Base-by-base conservation (phyloP, 1,140 invertebrate genomes). In the Ostrea denselamellosa region DNA sequence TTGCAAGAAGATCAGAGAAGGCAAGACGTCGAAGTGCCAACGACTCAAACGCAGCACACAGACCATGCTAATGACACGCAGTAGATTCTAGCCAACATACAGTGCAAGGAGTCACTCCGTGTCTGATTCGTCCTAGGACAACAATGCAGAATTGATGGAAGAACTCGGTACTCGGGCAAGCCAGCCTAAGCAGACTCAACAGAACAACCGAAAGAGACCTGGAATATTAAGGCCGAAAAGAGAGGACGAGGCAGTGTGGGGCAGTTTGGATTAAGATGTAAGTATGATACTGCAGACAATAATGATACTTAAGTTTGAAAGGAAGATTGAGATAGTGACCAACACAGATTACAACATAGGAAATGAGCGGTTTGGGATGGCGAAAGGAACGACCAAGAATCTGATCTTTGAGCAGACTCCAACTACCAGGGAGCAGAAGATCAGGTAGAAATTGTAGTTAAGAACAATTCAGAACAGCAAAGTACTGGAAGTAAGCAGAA, bases 21-120 rank as follows among this genome's bases (percentile, higher is more conserved):
- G 54, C 54, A 56, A 56, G 17, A 56, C 0, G 54, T 56, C 54
- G 54, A 56, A 2, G 54, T 56, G 54, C 9, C 17, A 56, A 0
- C 54, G 17, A 56, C 54, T 14, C 12, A 58, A 58, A 58, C 56
- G 12, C 56, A 58, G 56, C 56, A 0, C 56, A 58, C 56, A 58
- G 56, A 12, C 8, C 12, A 58, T 44, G 2, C 56, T 12, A 10
- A 19, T 58, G 56, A 58, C 3, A 14, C 12, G 12, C 56, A 62
- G 86, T 77, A 87, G 81, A 87, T 44, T 56, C 86, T 56, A 87
- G 86, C 81, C 86, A 83, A 62, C 68, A 25, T 77, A 88, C 25
- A 56, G 83, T 81, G 65, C 87, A 25, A 82, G 87, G 83, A 88
- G 51, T 25, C 51, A 81, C 53, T 81, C 62, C 52, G 87, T 62